Percentiles rank a stretch among this genome's conserved stretches.
Evolutionary conservation across 2,113 vertebrate species (phyloP).

Genomic region (Copsychus sechellarum): DNA sequence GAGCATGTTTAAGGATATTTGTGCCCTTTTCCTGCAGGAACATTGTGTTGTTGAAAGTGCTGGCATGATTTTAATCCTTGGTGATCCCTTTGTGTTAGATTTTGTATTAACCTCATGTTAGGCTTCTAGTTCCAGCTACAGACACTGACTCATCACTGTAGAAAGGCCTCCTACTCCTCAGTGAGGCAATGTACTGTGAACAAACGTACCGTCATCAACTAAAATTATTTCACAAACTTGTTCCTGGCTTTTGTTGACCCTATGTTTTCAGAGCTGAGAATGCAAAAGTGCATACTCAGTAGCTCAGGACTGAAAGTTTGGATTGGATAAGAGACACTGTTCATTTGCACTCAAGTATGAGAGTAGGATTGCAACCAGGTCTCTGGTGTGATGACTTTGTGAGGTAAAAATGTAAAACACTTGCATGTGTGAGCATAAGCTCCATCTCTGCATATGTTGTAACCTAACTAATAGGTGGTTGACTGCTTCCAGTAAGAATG

Average conservation of each 20-base stretch:
- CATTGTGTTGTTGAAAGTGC: not conserved
- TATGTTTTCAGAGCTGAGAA: not conserved
- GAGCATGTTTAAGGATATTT: not conserved
- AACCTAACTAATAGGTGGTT: not conserved
- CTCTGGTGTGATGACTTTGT: not conserved
- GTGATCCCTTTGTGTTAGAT: not conserved
- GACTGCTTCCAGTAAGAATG: not conserved
- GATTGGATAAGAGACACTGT: not conserved
- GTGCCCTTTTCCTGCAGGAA: not conserved
- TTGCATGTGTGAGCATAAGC: not conserved
- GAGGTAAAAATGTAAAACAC: not conserved
- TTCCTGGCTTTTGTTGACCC: not conserved
- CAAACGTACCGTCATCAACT: not conserved
- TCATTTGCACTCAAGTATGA: not conserved
- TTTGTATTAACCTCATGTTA: not conserved
- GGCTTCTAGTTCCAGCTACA: not conserved
- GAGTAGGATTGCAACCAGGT: not conserved
- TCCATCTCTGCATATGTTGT: not conserved
- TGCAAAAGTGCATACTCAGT: not conserved
- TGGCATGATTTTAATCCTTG: not conserved
- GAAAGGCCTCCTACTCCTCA: not conserved
- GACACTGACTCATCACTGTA: not conserved
- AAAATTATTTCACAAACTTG: constrained; percentile 18
- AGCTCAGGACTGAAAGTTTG: not conserved
- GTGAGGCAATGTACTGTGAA: not conserved